Base-by-base conservation (phyloP, 1,140 invertebrate species). In the Drosophila albomicans region DNA sequence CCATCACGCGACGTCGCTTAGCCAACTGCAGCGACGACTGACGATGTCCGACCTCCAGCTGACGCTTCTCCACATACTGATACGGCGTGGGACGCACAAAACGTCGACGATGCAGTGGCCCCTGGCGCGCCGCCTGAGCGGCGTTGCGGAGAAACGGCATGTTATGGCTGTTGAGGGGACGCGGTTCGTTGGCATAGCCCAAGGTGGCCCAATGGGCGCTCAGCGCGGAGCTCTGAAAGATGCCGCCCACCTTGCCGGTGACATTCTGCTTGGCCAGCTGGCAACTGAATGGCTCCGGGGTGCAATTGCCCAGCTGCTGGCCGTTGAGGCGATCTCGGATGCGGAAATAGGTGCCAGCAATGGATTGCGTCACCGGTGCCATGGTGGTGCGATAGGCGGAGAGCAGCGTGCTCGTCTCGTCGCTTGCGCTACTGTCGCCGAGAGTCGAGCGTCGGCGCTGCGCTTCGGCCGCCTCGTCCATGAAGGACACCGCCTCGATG, bases 401-500 rank as follows among this genome's bases (percentile, higher is more conserved):
- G 7, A 93, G 43, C 5, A 93, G 76, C 1, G 72, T 51, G 10
- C 10, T 81, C 0, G 75, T 51, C 5, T 51, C 57, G 11, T 74
- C 43, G 11, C 25, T 68, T 25, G 20, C 3, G 20, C 20, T 25
- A 3, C 0, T 35, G 0, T 74, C 65, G 1, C 70, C 69, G 1
- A 16, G 25, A 2, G 13, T 20, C 5, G 13, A 20, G 51, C 15
- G 25, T 38, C 72, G 30, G 0, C 58, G 65, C 7, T 72, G 59
- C 5, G 35, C 65, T 7, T 25, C 20, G 20, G 78, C 69, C 20
- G 91, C 66, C 1, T 92, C 81, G 54, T 92, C 84, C 79, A 92
- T 81, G 7, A 88, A 89, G 0, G 78, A 74, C 2, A 91, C 86
- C 0, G 92, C 92, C 30, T 93, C 92, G 15, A 93, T 79, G 13